These are phyloP conservation scores for Oligia fasciuncula DNA, from an alignment of 2,888 invertebrate genomes.

Conservation along the genomic window DNA sequence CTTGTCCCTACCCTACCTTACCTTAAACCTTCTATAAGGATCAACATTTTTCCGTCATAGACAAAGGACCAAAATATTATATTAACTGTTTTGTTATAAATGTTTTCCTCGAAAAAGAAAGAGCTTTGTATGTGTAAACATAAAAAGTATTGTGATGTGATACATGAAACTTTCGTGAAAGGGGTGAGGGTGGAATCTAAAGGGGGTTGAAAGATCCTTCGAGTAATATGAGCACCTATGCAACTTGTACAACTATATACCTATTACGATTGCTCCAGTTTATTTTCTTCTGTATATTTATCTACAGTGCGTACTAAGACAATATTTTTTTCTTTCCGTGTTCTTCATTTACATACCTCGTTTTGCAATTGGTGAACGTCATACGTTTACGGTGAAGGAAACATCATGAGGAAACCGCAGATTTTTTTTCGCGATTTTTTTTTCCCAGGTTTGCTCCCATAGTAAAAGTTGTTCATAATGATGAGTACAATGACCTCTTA, in stretches of 20 bases:
- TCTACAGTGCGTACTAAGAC: too few species aligned
- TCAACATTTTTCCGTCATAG: neutral
- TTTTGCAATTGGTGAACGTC: too few species aligned
- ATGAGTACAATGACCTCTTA: too few species aligned
- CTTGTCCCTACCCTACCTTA: neutral
- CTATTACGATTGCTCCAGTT: too few species aligned
- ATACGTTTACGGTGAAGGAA: too few species aligned
- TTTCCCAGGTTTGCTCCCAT: too few species aligned
- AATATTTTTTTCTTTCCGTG: too few species aligned
- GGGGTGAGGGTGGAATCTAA: conserved; percentile 4
- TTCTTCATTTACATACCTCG: too few species aligned
- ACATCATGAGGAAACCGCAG: too few species aligned
- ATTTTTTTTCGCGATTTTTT: too few species aligned
- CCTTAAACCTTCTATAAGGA: neutral
- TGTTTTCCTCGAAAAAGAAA: neutral
- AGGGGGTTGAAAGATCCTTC: conserved; percentile 7
- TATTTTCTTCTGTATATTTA: too few species aligned
- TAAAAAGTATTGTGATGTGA: neutral
- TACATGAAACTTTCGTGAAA: neutral
- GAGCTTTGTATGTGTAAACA: neutral
- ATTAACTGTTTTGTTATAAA: neutral
- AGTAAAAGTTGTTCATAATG: too few species aligned
- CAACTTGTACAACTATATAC: neutral
- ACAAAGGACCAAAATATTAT: neutral
- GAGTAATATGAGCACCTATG: neutral